Percentiles rank a stretch among this genome's conserved stretches.
Evolutionary conservation across 2,797 vertebrate species (phyloP).

Genomic region (Rhadinocentrus ornatus): DNA sequence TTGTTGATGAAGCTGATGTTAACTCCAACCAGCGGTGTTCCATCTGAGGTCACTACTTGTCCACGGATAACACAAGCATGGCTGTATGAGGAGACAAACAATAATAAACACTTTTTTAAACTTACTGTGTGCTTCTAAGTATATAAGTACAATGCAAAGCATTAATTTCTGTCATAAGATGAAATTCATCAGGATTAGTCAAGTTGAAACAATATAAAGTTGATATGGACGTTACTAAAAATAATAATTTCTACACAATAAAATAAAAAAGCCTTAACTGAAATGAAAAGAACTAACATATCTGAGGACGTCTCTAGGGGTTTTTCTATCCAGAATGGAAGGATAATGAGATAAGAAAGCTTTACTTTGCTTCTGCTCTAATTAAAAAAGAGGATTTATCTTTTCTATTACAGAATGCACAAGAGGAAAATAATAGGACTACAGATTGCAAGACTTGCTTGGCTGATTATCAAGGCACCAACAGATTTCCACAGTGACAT

Average conservation of each 20-base stretch:
- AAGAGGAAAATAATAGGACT: constrained; percentile 65
- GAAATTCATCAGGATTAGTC: constrained; percentile 12
- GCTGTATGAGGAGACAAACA: constrained; percentile 71
- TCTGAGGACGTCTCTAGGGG: constrained; percentile 53
- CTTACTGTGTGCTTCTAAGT: not conserved
- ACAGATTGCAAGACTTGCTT: constrained; percentile 65
- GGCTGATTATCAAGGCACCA: constrained; percentile 73
- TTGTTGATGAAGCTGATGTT: constrained; percentile 97
- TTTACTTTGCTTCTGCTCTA: constrained; percentile 73
- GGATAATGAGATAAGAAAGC: constrained; percentile 77
- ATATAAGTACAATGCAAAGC: not conserved
- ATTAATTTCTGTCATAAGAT: not conserved
- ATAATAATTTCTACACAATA: constrained; percentile 34
- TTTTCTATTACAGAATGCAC: constrained; percentile 69
- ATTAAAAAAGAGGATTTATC: constrained; percentile 78
- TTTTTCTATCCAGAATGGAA: constrained; percentile 59
- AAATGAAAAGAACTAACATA: constrained; percentile 43
- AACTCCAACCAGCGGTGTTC: constrained; percentile 95
- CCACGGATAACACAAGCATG: constrained; percentile 97
- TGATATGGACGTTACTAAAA: constrained; percentile 25
- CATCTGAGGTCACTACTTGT: constrained; percentile 96
- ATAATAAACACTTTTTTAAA: not conserved
- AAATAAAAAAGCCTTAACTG: constrained; percentile 35
- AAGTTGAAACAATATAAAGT: constrained; percentile 17
- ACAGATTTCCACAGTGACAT: constrained; percentile 68